Conservation (phyloP, 1,140 invertebrate species). For the Bursaphelenchus mucronatus region DNA sequence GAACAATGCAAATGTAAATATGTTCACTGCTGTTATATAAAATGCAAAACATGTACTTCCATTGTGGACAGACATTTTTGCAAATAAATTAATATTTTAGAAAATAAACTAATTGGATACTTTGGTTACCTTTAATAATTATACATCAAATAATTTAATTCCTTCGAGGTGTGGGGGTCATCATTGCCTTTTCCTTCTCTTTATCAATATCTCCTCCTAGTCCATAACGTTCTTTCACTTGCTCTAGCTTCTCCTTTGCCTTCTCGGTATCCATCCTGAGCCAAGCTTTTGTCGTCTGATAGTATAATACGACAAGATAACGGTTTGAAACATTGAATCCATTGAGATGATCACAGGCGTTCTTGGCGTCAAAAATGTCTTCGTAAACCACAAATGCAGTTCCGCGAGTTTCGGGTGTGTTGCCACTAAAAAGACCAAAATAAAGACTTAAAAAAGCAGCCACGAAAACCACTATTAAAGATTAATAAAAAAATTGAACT, state of each 20-base stretch:
- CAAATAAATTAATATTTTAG: slow-evolving; percentile 37
- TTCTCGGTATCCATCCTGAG: slow-evolving; percentile 93
- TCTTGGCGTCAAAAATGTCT: slow-evolving; percentile 99
- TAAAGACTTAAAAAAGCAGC: slow-evolving; percentile 14
- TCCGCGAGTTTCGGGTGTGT: slow-evolving; percentile 91
- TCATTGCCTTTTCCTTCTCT: slow-evolving; percentile 55
- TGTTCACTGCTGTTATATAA: slow-evolving; percentile 70
- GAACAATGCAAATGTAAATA: slow-evolving; percentile 68
- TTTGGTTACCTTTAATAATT: background rate
- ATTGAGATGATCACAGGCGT: slow-evolving; percentile 96
- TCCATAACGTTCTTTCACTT: slow-evolving; percentile 89
- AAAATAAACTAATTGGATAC: too few relatives aligned
- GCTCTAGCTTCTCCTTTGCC: slow-evolving; percentile 91
- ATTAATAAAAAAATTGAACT: slow-evolving; percentile 64
- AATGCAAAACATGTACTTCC: slow-evolving; percentile 67
- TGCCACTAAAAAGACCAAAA: slow-evolving; percentile 71
- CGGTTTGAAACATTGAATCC: slow-evolving; percentile 98
- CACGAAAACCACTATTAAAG: background rate
- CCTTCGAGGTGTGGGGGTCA: slow-evolving; percentile 27
- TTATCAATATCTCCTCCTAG: slow-evolving; percentile 63
- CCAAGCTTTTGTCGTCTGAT: slow-evolving; percentile 74
- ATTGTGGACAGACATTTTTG: slow-evolving; percentile 61
- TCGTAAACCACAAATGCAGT: slow-evolving; percentile 99
- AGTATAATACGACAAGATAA: slow-evolving; percentile 91
- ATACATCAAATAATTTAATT: slow-evolving; percentile 23